A percentile compares a stretch with the other conserved stretches of the same genome.
Conservation (phyloP, 2,888 invertebrate genomes). For the Hesperia comma region DNA sequence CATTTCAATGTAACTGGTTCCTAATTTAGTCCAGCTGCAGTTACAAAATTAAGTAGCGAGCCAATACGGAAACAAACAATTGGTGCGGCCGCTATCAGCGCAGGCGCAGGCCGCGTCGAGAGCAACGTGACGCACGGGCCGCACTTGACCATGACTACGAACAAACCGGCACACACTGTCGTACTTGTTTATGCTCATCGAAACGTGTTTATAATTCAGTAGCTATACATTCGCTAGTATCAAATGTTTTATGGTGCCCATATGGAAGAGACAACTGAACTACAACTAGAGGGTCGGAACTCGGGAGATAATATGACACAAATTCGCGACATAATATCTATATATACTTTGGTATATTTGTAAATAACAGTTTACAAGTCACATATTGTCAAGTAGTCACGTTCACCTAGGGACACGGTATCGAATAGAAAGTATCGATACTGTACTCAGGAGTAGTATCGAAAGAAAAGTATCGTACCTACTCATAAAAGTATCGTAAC, state of each 20-base stretch:
- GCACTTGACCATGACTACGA: slow-evolving; percentile 27
- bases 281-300: too few species aligned
- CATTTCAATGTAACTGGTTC: neutral
- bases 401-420: too few species aligned
- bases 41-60: neutral
- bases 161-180: slow-evolving; percentile 9
- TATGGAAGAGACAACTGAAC: slow-evolving; percentile 18
- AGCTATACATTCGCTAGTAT: neutral
- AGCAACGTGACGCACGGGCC: slow-evolving; percentile 14
- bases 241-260: neutral
- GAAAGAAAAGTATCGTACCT: too few species aligned
- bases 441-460: too few species aligned
- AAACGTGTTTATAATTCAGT: slow-evolving; percentile 8
- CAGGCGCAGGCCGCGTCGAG: neutral
- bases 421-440: too few species aligned
- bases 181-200: neutral
- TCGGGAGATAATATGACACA: too few species aligned
- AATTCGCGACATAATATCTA: neutral
- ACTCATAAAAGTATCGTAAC: too few species aligned
- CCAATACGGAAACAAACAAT: slow-evolving; percentile 26
- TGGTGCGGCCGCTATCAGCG: slow-evolving; percentile 20
- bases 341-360: neutral
- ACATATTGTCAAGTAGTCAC: too few species aligned
- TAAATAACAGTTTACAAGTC: too few species aligned
- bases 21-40: neutral